These are phyloP conservation scores for Heterodera carotae DNA, from an alignment of 1,140 invertebrate genomes.

Conservation along the genomic window DNA sequence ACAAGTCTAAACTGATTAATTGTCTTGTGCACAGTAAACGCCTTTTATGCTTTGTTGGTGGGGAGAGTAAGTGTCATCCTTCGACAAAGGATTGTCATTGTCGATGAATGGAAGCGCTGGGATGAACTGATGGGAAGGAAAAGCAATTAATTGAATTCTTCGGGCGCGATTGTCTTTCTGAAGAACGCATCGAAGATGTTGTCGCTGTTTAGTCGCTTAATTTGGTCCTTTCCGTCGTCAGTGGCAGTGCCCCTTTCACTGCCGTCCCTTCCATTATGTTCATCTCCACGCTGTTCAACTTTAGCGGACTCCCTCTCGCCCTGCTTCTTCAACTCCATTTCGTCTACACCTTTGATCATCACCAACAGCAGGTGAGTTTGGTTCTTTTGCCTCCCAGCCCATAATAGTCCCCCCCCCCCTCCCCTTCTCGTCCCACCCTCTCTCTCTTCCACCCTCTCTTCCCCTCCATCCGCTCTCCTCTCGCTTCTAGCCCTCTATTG, in stretches of 20 bases:
- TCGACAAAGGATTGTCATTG: no score
- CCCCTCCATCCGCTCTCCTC: no score
- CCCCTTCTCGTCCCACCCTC: no score
- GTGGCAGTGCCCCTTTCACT: not conserved
- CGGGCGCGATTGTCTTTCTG: not conserved
- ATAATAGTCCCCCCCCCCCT: no score
- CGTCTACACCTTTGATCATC: not conserved
- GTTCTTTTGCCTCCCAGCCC: no score
- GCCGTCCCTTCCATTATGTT: not conserved
- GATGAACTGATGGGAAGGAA: conserved; percentile 1
- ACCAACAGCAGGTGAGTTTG: not conserved
- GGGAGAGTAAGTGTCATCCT: no score
- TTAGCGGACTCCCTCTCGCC: not conserved
- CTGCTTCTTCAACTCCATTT: not conserved
- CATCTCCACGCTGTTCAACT: not conserved
- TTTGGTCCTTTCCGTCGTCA: not conserved
- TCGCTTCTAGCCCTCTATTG: no score
- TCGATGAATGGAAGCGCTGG: no score
- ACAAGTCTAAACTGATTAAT: no score
- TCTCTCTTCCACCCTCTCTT: no score
- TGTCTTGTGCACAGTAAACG: no score
- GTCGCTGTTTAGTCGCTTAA: not conserved
- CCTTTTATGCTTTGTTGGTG: no score
- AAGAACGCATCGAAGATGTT: not conserved
- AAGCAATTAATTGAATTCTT: conserved; percentile 14